Evolutionary conservation across 2,797 vertebrate genomes (phyloP), one percentile per base, ranked within the genome.

Genomic region (Characodon lateralis): DNA sequence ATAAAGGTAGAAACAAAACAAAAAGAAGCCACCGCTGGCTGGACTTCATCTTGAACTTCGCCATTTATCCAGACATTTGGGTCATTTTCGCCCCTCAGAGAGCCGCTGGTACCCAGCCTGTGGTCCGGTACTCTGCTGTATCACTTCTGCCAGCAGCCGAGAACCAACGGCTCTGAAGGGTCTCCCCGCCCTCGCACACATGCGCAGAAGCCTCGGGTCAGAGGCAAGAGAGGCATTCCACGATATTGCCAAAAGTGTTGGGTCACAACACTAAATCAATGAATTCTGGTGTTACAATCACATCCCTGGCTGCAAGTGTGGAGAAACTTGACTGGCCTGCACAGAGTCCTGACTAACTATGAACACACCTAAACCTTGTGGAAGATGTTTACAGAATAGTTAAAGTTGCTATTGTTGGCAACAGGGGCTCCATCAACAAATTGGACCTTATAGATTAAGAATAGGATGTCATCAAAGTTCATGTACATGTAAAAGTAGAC

Each of bases 31-130:
- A 81, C 1, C n/a, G 84, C 78, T 61, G 92, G 82, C 55, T 55
- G 77, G 58, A 16, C 83, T 93, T 96, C 95, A 94, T 90, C 89
- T 91, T 92, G 83, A 91, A 90, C 76, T 89, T 88, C 46, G 86
- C 93, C 96, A 96, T 96, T 94, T 94, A 96, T 94, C 87, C 75
- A 43, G 43, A 76, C 14, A 20, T 66, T 50, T 77, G 61, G 28
- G 81, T 89, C 95, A 96, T 96, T 88, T 87, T 46, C 2, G 5
- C 71, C 58, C 59, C 14, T 41, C 46, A 35, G 13, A 61, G 79
- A 56, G 72, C 76, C 79, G 71, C 80, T 39, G 81, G 84, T 77
- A 59, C 76, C 72, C 53, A 35, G 69, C 71, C 82, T 87, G 81
- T 78, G 31, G 56, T 41, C 75, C 76, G 63, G 14, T 0, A 41